Base-by-base conservation (phyloP, 2,113 vertebrate species). In the Phyllostomus hastatus region DNA sequence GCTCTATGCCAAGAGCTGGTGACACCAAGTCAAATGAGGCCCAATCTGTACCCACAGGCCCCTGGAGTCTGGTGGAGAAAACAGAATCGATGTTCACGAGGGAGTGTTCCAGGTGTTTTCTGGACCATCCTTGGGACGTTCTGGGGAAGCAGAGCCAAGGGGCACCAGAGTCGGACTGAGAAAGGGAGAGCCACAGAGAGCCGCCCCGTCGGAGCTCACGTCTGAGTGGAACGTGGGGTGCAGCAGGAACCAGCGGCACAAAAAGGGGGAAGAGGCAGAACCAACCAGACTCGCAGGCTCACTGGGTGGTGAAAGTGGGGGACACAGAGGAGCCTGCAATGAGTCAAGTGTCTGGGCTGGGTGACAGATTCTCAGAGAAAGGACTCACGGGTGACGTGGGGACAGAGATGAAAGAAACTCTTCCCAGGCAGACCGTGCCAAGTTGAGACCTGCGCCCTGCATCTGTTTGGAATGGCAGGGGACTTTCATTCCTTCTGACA, bases 381-480 rank as follows among this genome's bases (percentile, higher is more conserved):
- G 17, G 16, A 48, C 22, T 72, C 22, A 78, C 5, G 57, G 57
- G n/a, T 26, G 15, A 33, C 0, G 14, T 0, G 17, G 67, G 22
- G 15, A 19, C n/a, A 28, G 73, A 83, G 75, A 69, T 1, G 11
- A 17, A 64, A 50, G 11, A 17, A 64, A 50, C 26, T 61, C 38
- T 10, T 61, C 75, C 54, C 1, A 17, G 0, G 8, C 46, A 80
- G 76, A 38, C 46, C 24, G 19, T 26, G 31, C n/a, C 4, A 16
- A 38, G 41, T 15, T 43, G 22, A 46, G 15, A 31, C 35, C 43
- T 91, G 10, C 24, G 33, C 26, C 54, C 67, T 12, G 3, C 2
- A 12, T 20, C n/a, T 54, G 35, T 81, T 43, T 48, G 54, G 15
- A 81, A 59, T 4, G 15, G 41, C 19, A 16, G 33, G 10, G 3